Evolutionary conservation across 35 echinoderm and acorn worm genomes (phyloP), one percentile per base, ranked within the genome.

Genomic region (Acanthaster planci): DNA sequence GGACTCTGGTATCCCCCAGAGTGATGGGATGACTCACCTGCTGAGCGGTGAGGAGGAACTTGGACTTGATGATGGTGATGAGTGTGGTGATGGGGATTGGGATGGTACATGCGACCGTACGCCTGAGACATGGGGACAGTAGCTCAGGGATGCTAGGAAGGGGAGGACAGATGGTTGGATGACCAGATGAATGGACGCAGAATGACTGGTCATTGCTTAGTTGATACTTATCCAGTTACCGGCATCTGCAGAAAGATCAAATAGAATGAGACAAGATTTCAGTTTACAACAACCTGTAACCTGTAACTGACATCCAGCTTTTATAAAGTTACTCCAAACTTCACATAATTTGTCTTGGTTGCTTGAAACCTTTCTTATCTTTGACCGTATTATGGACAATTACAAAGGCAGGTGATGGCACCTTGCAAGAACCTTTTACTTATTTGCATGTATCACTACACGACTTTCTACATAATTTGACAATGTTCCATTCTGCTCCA

Each of bases 101-200:
- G 80, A 17, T 89, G 87, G 87, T 89, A 89, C 59, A 89, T 75
- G 58, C 80, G 87, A 15, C 87, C 87, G 82, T 76, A 81, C 52
- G 87, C 79, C 87, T 89, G 87, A 39, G 87, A 89, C 87, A 89
- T 89, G 53, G 81, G 56, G 81, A 18, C 0, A 8, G 64, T 72
- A 26, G 30, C 64, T 34, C 14, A 72, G 26, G 64, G 64, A 34
- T 72, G 64, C 26, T 72, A 26, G 64, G 64, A 72, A 12, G 64
- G 64, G 34, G 30, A 34, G 64, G 64, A 72, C 26, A 72, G 64
- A 72, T 72, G 64, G 64, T 72, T 72, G 64, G 64, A 72, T 72
- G 64, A 72, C 64, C 64, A 72, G 64, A 72, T 19, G 34, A 72
- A 72, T 72, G 64, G 64, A 72, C 64, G 64, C 26, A 72, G 64